Evolutionary conservation across 23 tunicate genomes (phyloP), one percentile per base, ranked within the genome.

Genomic region (Diplosoma virens): DNA sequence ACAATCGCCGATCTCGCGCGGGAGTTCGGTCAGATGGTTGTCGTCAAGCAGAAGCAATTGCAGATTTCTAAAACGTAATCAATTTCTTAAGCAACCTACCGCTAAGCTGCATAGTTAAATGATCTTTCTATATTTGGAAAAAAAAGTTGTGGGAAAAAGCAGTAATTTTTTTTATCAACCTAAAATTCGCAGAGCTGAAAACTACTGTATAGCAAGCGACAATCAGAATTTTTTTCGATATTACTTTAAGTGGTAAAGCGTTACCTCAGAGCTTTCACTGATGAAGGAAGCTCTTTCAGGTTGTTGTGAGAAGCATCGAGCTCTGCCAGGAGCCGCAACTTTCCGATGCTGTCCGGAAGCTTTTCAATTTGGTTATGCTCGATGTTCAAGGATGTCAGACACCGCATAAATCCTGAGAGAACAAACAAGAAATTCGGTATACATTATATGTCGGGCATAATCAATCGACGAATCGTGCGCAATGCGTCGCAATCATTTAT

Each of bases 291-390:
- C 1, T 30, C 32, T 22, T 47, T 63, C 33, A 92, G n/a, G 36
- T 85, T 92, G 68, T 92, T 92, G 35, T 85, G 87, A 6, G 97
- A 84, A 33, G 81, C 25, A 41, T 92, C 97, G 28, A 92, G 56
- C 47, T 92, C 97, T 52, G 76, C 84, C 1, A 92, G 30, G n/a
- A 35, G 28, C 7, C 25, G 31, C 1, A 85, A 77, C 37, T 92
- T 92, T 20, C 97, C 97, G 25, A 92, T 30, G 25, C 83, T 80
- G 25, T 82, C 97, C 0, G 97, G 97, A 3, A 92, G 26, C 21
- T 47, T 26, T 20, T 78, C 46, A n/a, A 92, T 54, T 48, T 92
- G 84, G 58, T 92, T 92, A 48, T 66, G 70, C 32, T 89, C 81
- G 20, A 84, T 53, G 30, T 85, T 92, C n/a, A 86, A 33, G 30